Evolutionary conservation across 2,797 vertebrate genomes (phyloP).

Genomic region (Enteromius viviparus): DNA sequence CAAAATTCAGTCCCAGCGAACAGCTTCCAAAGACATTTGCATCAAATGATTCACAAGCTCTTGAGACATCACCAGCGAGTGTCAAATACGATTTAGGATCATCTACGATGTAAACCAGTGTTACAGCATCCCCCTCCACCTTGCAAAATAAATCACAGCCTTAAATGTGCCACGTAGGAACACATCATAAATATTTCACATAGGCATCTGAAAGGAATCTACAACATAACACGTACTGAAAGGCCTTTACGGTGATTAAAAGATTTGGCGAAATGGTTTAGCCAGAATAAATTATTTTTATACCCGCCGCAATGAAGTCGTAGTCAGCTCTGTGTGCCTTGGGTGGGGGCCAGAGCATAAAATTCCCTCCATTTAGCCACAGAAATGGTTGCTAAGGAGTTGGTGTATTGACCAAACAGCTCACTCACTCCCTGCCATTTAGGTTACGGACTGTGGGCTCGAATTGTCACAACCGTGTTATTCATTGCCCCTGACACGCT

Average conservation of each 20-base stretch:
- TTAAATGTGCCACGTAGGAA: conserved; percentile 55
- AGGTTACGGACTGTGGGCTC: conserved; percentile 60
- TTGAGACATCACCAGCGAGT: conserved; percentile 60
- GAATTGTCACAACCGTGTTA: conserved; percentile 64
- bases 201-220: conserved; percentile 59
- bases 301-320: conserved; percentile 60
- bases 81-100: conserved; percentile 66
- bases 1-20: conserved; percentile 74
- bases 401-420: conserved; percentile 66
- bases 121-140: conserved; percentile 42
- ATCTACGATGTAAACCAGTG: conserved; percentile 39
- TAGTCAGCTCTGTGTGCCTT: conserved; percentile 57
- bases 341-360: conserved; percentile 59
- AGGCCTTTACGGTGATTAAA: conserved; percentile 66
- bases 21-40: conserved; percentile 69
- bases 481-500: conserved; percentile 56
- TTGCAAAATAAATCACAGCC: conserved; percentile 61
- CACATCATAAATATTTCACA: conserved; percentile 65
- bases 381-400: conserved; percentile 64
- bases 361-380: conserved; percentile 68
- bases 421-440: conserved; percentile 62
- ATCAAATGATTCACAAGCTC: conserved; percentile 69
- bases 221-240: conserved; percentile 64
- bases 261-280: conserved; percentile 65
- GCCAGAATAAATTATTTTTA: conserved; percentile 70